Conservation (phyloP, 2,888 invertebrate genomes). For the Philonicus albiceps region DNA sequence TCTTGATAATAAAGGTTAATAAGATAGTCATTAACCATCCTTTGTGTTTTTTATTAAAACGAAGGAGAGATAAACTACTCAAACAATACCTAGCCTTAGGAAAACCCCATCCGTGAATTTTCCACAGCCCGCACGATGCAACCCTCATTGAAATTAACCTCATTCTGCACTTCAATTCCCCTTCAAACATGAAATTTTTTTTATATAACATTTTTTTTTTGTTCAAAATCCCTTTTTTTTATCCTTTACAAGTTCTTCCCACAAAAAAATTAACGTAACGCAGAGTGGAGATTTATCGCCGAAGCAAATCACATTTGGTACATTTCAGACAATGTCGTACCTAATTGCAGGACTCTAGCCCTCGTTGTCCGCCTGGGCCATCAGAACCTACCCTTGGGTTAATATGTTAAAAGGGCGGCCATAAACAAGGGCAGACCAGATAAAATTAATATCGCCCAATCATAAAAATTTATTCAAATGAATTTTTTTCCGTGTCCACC, state of each 20-base stretch:
- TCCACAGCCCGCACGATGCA: not conserved
- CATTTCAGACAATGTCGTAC: slow-evolving; percentile 44
- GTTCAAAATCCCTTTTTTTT: not conserved
- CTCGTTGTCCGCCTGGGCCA: not conserved
- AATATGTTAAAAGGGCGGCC: slow-evolving; percentile 42
- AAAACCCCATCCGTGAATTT: not conserved
- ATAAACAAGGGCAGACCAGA: slow-evolving; percentile 5
- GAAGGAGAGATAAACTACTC: not conserved
- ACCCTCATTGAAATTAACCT: not conserved
- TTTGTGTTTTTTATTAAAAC: not conserved
- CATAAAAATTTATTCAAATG: slow-evolving; percentile 49
- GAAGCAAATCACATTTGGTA: slow-evolving; percentile 31
- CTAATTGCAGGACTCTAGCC: slow-evolving; percentile 39
- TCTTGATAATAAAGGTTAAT: too few species aligned
- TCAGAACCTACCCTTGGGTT: slow-evolving; percentile 14
- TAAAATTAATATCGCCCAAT: slow-evolving; percentile 49
- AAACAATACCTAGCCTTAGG: not conserved
- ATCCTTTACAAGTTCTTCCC: not conserved
- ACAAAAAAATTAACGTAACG: not conserved
- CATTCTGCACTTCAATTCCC: not conserved
- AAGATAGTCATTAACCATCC: not conserved
- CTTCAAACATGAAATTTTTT: not conserved
- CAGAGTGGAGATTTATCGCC: slow-evolving; percentile 32
- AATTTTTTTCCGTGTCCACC: slow-evolving; percentile 46
- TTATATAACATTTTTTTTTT: not conserved